A percentile compares a stretch with the other conserved stretches of the same genome.
These are phyloP conservation scores for Escarpia spicata DNA, from an alignment of 2,888 invertebrate genomes.

Conservation along the genomic window DNA sequence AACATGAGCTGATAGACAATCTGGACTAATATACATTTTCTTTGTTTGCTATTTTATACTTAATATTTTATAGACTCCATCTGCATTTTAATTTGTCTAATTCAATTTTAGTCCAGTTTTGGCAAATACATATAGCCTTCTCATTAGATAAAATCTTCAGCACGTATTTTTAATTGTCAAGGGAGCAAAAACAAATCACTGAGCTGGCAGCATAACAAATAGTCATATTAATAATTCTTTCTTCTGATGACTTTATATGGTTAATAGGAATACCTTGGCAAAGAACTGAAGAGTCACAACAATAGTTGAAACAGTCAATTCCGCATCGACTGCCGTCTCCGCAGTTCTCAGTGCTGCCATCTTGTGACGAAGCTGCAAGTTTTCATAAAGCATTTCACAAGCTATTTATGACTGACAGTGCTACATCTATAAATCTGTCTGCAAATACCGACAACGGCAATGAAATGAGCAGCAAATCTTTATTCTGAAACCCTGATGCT, in stretches of 20 bases:
- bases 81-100: no score
- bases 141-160: no score
- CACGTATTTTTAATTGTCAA: no score
- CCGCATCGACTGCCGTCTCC: not conserved
- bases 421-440: not conserved
- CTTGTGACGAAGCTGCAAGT: not conserved
- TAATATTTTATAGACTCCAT: no score
- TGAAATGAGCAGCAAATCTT: not conserved
- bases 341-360: constrained; percentile 1
- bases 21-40: no score
- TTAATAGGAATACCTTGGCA: not conserved
- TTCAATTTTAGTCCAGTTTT: no score
- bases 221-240: not conserved
- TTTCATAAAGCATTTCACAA: not conserved
- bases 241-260: not conserved
- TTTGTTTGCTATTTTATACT: no score
- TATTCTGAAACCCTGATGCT: not conserved
- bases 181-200: not conserved
- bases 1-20: no score
- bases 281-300: not conserved
- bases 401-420: not conserved
- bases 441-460: not conserved
- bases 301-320: not conserved
- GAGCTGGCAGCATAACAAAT: not conserved
- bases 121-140: no score